Conservation (phyloP, 2,113 vertebrate species). For the Aphelocoma coerulescens region DNA sequence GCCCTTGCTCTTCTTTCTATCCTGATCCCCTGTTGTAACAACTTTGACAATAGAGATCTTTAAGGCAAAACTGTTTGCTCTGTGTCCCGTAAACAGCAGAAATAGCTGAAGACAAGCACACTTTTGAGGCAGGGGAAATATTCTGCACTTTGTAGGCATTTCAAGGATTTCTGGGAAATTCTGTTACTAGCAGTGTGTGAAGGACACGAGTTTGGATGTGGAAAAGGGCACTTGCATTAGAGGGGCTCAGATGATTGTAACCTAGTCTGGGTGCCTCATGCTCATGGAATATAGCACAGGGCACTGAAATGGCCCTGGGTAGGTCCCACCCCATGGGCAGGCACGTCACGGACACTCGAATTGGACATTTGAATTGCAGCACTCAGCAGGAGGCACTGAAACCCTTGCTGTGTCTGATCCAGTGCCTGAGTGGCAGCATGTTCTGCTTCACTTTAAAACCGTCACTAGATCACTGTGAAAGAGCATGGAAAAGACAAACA, state of each 20-base stretch:
- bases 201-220: not conserved
- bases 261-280: not conserved
- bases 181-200: not conserved
- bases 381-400: not conserved
- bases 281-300: not conserved
- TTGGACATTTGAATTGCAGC: not conserved
- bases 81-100: not conserved
- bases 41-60: not conserved
- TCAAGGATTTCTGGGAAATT: not conserved
- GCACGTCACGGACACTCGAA: fast-evolving
- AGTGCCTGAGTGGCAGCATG: not conserved
- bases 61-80: not conserved
- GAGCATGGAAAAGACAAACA: not conserved
- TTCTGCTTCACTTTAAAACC: not conserved
- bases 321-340: not conserved
- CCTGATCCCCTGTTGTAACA: not conserved
- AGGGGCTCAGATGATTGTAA: not conserved
- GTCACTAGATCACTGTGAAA: not conserved
- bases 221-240: not conserved
- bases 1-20: not conserved
- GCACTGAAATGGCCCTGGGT: fast-evolving
- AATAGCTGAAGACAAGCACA: not conserved
- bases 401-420: not conserved
- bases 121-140: not conserved
- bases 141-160: not conserved